These are phyloP conservation scores for Tuberolachnus salignus DNA, from an alignment of 2,888 invertebrate species.

Conservation along the genomic window DNA sequence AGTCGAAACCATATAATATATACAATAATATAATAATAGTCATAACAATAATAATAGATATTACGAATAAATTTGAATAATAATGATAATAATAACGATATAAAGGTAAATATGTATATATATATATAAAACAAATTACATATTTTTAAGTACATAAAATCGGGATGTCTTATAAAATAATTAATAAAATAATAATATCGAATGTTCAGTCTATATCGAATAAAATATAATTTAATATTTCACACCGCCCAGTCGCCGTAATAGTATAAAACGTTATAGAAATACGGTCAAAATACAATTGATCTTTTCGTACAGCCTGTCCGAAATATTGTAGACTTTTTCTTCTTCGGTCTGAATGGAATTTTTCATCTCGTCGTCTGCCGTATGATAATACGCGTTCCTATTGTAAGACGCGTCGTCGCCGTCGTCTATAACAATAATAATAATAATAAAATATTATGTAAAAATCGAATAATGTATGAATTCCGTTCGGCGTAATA, in stretches of 20 bases:
- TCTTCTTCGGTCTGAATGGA: neutral
- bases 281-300: neutral
- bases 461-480: no score
- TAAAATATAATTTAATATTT: neutral
- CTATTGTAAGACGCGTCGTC: slow-evolving; percentile 27
- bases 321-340: slow-evolving; percentile 27
- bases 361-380: neutral
- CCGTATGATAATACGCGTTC: neutral
- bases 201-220: slow-evolving; percentile 20
- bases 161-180: no score
- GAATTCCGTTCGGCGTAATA: no score
- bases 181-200: neutral
- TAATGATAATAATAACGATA: neutral
- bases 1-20: no score
- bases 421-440: slow-evolving; percentile 11
- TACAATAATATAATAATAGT: no score
- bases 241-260: no score
- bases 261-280: neutral
- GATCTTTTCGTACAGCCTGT: slow-evolving; percentile 12
- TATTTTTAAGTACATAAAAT: neutral
- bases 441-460: no score
- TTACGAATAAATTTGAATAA: no score
- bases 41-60: no score
- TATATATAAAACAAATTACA: no score
- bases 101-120: neutral